Base-by-base conservation (phyloP, 2,113 vertebrate genomes). In the Pavo muticus region DNA sequence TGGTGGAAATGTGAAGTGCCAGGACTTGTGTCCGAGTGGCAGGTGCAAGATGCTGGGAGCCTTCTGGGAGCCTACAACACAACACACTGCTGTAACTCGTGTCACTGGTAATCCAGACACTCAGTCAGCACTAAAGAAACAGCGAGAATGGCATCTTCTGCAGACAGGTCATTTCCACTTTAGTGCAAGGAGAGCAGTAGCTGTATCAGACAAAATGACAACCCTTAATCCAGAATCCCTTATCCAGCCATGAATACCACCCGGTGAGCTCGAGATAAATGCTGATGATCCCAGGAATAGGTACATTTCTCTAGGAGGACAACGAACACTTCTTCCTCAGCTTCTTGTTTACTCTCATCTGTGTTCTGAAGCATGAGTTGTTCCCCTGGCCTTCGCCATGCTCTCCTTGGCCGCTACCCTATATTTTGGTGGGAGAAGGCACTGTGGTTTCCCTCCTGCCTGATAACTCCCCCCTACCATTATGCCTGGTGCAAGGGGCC, bases 401-500 rank as follows among this genome's bases (percentile, higher is more conserved):
- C 1, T 0, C 65, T 84, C 35, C 74, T 57, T 21, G 40, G 64
- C 44, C 32, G 9, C 14, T 42, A 21, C n/a, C 37, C 56, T 4
- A 0, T 37, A 4, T 30, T 76, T 18, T 80, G 64, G 54, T 69
- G 70, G 57, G 20, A 75, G 45, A 48, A 48, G 18, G 40, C 42
- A 8, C 60, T 4, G 7, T 0, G 0, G 12, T 1, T 0, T 44
- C 23, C 61, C 44, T 76, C 8, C 59, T 48, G 56, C n/a, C 35
- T 45, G 10, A 2, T 48, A 77, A 48, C 24, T 54, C 0, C 11
- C 23, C 19, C 47, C 14, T 63, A n/a, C 15, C 60, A 25, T 27
- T 1, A 0, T 23, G 15, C 5, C n/a, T 4, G 4, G 10, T 11
- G 37, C 0, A 0, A 83, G 14, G 37, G 20, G 15, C 63, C 69